phyloP scores from a whole-genome alignment of 2,888 invertebrate species.

The Pristionchus arcanus region DNA sequence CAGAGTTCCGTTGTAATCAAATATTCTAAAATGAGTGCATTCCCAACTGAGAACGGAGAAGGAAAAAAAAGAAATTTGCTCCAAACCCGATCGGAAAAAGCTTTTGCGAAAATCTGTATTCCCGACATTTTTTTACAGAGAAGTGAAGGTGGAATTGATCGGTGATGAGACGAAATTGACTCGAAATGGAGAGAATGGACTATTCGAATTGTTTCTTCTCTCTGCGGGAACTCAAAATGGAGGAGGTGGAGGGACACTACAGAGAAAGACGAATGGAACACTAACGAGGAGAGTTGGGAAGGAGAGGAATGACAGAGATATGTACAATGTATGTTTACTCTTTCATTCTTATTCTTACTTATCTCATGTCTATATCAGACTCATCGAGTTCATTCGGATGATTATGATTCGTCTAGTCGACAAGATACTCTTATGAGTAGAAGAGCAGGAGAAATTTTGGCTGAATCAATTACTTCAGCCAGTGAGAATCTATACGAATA shows the following conservation, averaged over 20 bases:
- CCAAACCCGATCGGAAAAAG: background rate
- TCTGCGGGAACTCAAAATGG: background rate
- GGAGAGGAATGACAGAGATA: conserved; percentile 45
- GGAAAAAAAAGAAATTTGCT: background rate
- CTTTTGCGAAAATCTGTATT: too few species aligned
- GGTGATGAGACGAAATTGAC: conserved; percentile 64
- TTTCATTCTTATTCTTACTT: background rate
- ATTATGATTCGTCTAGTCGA: conserved; percentile 25
- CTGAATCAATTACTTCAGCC: conserved; percentile 71
- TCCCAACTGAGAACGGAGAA: background rate
- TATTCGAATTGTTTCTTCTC: conserved; percentile 71
- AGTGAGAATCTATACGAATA: conserved; percentile 74
- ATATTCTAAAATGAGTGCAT: background rate
- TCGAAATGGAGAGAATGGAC: conserved; percentile 68
- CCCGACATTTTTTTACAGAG: conserved; percentile 61
- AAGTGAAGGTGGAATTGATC: conserved; percentile 73
- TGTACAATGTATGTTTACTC: background rate
- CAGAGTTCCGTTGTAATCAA: conserved; percentile 19
- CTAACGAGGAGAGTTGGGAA: conserved; percentile 40
- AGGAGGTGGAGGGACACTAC: conserved; percentile 45
- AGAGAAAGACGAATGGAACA: conserved; percentile 29
- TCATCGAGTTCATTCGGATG: conserved; percentile 5
- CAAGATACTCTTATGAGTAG: conserved; percentile 56
- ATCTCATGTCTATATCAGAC: background rate
- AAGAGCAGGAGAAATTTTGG: conserved; percentile 76